These are phyloP conservation scores for Aradus depressus DNA, from an alignment of 2,888 invertebrate genomes.

Conservation along the genomic window DNA sequence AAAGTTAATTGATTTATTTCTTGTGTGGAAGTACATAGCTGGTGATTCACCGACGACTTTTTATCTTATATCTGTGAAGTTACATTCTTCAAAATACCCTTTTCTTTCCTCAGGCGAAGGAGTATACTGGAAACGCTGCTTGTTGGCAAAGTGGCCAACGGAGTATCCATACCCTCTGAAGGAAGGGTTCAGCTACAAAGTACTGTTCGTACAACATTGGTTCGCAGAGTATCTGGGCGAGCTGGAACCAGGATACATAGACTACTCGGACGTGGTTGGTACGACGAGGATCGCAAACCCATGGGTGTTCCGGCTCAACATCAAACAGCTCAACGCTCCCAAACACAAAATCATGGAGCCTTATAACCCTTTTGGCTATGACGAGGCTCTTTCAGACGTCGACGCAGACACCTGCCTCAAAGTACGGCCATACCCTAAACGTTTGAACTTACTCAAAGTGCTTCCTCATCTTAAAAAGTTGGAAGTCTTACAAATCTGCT, in stretches of 20 bases:
- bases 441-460: background rate
- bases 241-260: background rate
- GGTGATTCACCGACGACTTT: background rate
- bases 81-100: background rate
- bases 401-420: background rate
- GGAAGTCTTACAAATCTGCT: background rate
- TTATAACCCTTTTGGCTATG: background rate
- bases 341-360: background rate
- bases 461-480: background rate
- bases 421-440: background rate
- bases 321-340: background rate
- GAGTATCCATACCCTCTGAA: background rate
- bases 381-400: background rate
- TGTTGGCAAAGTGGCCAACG: background rate
- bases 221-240: background rate
- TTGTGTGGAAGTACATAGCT: too few species aligned
- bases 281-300: background rate
- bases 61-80: background rate
- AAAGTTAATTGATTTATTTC: too few species aligned
- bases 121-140: background rate
- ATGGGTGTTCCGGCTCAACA: background rate
- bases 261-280: background rate
- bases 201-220: background rate
- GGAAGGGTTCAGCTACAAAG: background rate
- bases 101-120: slow-evolving; percentile 1